Evolutionary conservation across 2,888 invertebrate genomes (phyloP).

Genomic region (Orthonychiurus folsomi): DNA sequence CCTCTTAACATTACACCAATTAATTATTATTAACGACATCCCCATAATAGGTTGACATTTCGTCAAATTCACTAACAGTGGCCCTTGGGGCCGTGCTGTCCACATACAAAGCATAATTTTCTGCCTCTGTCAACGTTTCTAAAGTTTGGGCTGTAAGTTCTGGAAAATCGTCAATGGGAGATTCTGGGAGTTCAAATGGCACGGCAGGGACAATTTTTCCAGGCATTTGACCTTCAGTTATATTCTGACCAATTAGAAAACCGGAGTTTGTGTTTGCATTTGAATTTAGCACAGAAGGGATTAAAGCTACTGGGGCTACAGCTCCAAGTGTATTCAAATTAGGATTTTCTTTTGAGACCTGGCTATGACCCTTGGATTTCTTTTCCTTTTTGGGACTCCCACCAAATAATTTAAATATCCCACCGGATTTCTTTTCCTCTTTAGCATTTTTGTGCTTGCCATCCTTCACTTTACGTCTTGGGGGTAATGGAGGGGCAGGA

Average conservation of each 20-base stretch:
- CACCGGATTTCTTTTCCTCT: neutral
- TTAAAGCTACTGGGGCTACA: neutral
- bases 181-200: neutral
- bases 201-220: neutral
- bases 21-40: constrained; percentile 14
- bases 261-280: neutral
- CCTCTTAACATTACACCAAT: too few species aligned
- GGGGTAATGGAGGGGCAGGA: neutral
- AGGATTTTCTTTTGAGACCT: neutral
- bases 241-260: neutral
- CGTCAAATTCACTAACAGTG: constrained; percentile 78
- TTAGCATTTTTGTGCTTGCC: constrained; percentile 5
- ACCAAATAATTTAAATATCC: constrained; percentile 4
- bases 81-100: constrained; percentile 70
- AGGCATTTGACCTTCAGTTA: neutral
- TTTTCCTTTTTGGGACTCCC: neutral
- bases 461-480: neutral
- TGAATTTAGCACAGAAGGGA: neutral
- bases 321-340: neutral
- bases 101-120: constrained; percentile 78
- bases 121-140: constrained; percentile 48
- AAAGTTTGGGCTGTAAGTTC: neutral
- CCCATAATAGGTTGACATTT: constrained; percentile 43
- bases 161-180: neutral
- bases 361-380: neutral